Evolutionary conservation across 1,140 invertebrate species (phyloP).

Genomic region (Ostrea denselamellosa): DNA sequence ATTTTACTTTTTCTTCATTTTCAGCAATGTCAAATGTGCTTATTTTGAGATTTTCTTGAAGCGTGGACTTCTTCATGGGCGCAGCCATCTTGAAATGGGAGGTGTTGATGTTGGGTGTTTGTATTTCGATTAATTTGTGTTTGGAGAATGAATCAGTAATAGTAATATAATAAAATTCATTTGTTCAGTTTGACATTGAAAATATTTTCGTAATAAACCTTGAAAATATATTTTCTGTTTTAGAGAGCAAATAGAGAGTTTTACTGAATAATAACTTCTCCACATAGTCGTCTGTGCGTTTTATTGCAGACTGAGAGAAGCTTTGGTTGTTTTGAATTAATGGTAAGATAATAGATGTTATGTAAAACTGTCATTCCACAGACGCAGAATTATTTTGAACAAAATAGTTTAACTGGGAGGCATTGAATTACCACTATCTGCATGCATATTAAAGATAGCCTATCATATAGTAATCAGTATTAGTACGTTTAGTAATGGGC

Average conservation of each 20-base stretch:
- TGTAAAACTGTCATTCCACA: too few relatives aligned
- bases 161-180: too few relatives aligned
- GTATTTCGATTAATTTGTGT: too few relatives aligned
- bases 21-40: background rate
- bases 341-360: too few relatives aligned
- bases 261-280: conserved; percentile 3
- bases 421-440: too few relatives aligned
- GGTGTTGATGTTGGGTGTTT: background rate
- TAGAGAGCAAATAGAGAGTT: background rate
- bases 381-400: too few relatives aligned
- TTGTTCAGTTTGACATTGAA: background rate
- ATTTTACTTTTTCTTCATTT: conserved; percentile 10
- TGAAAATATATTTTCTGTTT: background rate
- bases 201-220: background rate
- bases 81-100: conserved; percentile 54
- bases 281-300: background rate
- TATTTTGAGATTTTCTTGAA: conserved; percentile 16
- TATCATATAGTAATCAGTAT: too few relatives aligned
- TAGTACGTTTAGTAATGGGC: too few relatives aligned
- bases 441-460: too few relatives aligned
- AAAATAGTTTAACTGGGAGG: too few relatives aligned
- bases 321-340: too few relatives aligned
- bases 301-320: too few relatives aligned
- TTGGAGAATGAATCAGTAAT: background rate
- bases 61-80: conserved; percentile 38